Base-by-base conservation (phyloP, 2,113 vertebrate species). In the Calyptommatus sinebrachiatus region DNA sequence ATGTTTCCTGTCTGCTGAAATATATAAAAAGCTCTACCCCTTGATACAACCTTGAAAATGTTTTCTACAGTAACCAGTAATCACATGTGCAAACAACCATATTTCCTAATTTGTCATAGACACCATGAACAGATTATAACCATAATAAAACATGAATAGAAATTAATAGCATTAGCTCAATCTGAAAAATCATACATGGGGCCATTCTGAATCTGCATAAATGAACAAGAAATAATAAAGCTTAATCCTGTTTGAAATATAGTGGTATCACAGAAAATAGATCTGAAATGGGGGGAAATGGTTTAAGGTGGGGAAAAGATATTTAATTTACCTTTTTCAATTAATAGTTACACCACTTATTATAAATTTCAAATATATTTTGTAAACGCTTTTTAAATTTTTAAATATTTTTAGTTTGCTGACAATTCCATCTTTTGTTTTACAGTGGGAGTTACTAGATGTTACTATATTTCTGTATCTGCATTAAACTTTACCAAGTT, bases 401-500 rank as follows among this genome's bases (percentile, higher is more conserved):
- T 41, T 41, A 41, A 11, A 8, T 57, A 57, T 57, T 53, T 22
- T 57, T 29, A 35, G 18, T 41, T 21, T 57, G 10, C 10, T 35
- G n/a, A 8, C 18, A 61, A 22, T 45, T 81, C 66, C 11, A 45
- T 81, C 2, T 26, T n/a, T 41, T 24, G 22, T 5, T 10, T 71
- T 46, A 48, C 24, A 66, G 48, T 6, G 21, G 20, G 10, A 21
- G 4, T 60, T 14, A 70, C 12, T 29, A 24, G n/a, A 45, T 2
- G 4, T 68, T 24, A 29, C 2, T 28, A 21, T 29, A 46, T 22
- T 10, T 62, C 22, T 45, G 50, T 48, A 48, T 31, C 26, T 35
- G 28, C 10, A 48, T 69, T 61, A 81, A 75, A 60, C 11, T 26
- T 70, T 80, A 85, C 78, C 84, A 80, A 61, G 76, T 86, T 82